Percentiles rank a stretch among this genome's conserved stretches.
phyloP scores from a whole-genome alignment of 2,888 invertebrate genomes.

The Tiliacea citrago region DNA sequence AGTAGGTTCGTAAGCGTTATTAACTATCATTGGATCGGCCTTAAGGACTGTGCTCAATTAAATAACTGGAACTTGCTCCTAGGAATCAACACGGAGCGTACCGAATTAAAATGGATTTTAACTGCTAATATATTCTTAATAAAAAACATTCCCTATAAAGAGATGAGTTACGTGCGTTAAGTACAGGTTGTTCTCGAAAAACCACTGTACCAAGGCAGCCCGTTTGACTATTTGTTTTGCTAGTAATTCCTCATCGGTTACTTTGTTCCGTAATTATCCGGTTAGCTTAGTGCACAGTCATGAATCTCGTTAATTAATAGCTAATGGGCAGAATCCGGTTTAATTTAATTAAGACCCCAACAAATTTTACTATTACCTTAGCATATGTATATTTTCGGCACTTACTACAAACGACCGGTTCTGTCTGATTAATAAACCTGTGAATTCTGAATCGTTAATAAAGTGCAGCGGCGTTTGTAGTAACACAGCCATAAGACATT shows the following conservation, averaged over 20 bases:
- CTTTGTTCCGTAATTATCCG: slow-evolving; percentile 51
- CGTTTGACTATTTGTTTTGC: slow-evolving; percentile 47
- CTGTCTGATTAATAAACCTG: slow-evolving; percentile 59
- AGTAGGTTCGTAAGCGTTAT: slow-evolving; percentile 69
- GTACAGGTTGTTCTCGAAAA: slow-evolving; percentile 43
- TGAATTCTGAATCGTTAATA: slow-evolving; percentile 57
- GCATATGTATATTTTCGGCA: slow-evolving; percentile 66
- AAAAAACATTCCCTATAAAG: slow-evolving; percentile 66
- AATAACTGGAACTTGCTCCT: slow-evolving; percentile 77
- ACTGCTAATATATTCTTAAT: slow-evolving; percentile 76
- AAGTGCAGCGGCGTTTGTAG: slow-evolving; percentile 40
- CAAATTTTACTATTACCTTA: slow-evolving; percentile 63
- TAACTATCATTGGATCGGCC: slow-evolving; percentile 71
- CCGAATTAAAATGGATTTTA: slow-evolving; percentile 70
- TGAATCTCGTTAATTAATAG: slow-evolving; percentile 63
- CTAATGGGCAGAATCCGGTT: slow-evolving; percentile 63
- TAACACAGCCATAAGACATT: slow-evolving; percentile 48
- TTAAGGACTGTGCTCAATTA: slow-evolving; percentile 73
- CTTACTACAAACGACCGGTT: slow-evolving; percentile 54
- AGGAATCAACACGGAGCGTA: slow-evolving; percentile 72
- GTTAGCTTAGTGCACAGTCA: slow-evolving; percentile 45
- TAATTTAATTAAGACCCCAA: slow-evolving; percentile 69
- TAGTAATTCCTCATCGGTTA: slow-evolving; percentile 56
- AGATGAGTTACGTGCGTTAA: slow-evolving; percentile 51
- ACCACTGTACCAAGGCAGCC: slow-evolving; percentile 15